Base-by-base conservation (phyloP, 92 coral and sea anemone genomes). In the Zoanthus sansibaricus region DNA sequence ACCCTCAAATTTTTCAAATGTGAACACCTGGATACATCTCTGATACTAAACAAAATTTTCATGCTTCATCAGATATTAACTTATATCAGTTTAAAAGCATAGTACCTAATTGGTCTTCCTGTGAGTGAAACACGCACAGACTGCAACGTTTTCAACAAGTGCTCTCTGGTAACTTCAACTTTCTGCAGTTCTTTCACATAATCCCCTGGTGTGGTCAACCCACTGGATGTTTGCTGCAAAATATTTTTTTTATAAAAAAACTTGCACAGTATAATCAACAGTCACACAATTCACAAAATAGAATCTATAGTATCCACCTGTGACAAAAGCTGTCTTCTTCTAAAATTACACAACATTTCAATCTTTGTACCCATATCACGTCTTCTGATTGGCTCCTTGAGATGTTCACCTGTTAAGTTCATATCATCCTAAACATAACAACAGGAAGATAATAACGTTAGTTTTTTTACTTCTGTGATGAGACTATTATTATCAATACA, bases 101-200 rank as follows among this genome's bases (percentile, higher is more conserved):
- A 58, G 66, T 78, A 95, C 99, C 98, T 94, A 62, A 97, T 93
- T 68, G 99, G 99, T 86, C 98, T 87, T 44, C 99, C 98, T 59
- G 99, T 95, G 66, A 97, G 91, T 21, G 99, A 97, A 16, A 97
- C 98, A n/a, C 99, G 92, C 49, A 94, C 95, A 20, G 98, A 95
- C 89, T 92, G 98, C 45, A 94, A 86, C 61, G 92, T 89, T 52
- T 95, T 92, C 69, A 95, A 80, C 15, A 91, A 92, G 79, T 90
- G 92, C 49, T 97, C 99, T 33, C 92, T 87, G 11, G 95, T 90
- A 49, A 91, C 87, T 32, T 93, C 98, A 45, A 92, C 76, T 86
- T 92, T 94, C 18, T 78, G 89, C 2, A 97, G 93, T 69, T 97
- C 99, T 66, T 83, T 87, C 0, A 97, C 88, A 70, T 95, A 97